Evolutionary conservation across 1,140 invertebrate genomes (phyloP), one percentile per base, ranked within the genome.

Genomic region (Aphelinus atriplicis): DNA sequence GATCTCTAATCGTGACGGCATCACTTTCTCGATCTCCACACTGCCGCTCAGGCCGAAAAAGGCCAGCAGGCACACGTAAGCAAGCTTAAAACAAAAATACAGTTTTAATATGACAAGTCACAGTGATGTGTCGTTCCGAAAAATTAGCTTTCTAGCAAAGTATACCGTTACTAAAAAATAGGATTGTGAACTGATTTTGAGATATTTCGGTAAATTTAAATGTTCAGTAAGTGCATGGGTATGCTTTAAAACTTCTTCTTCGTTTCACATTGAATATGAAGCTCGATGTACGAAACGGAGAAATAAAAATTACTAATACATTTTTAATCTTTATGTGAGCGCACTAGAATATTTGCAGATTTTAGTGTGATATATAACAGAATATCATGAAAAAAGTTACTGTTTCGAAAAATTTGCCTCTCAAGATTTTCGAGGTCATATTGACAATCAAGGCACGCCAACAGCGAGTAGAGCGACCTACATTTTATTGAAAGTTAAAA

Each of bases 1-100:
- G n/a, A 88, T 84, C 51, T 88, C 84, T 3, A 68, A 60, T 58
- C 71, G 79, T 43, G 83, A 78, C 48, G 79, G 78, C 26, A 84
- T 80, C 2, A 84, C 60, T 61, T 82, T 81, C 68, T 81, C 80
- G 9, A 84, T 65, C n/a, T 82, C 81, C 64, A 80, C 62, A 61
- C 64, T 78, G 75, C 60, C 62, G 73, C 81, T 78, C 26, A 85
- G 77, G 65, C 82, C 75, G 55, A 84, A 50, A 55, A 86, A 65
- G 48, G 80, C 79, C 77, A 88, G 64, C 47, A 86, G 74, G 72
- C 77, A 85, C 53, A 87, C 58, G 67, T 84, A 53, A 68, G 77
- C 77, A 56, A 87, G 78, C 84, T 86, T 75, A 9, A 83, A 84
- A 69, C 9, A 66, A 65, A 68, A 72, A 73, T 3, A 67, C 9